Conservation (phyloP, 35 echinoderm and acorn worm species). For the Apostichopus japonicus region DNA sequence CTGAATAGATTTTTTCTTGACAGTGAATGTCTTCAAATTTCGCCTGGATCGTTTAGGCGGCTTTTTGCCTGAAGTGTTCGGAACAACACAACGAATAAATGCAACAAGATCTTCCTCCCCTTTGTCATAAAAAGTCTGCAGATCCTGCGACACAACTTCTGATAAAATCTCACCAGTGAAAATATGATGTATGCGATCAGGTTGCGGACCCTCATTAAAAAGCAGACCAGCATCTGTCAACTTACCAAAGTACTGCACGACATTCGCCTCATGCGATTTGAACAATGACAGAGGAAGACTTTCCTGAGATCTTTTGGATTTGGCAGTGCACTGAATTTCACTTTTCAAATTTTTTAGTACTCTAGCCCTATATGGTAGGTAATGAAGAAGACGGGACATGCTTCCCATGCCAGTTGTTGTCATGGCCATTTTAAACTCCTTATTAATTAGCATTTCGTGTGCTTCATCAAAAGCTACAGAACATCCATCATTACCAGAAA, state of each 20-base stretch:
- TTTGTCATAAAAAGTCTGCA: constrained; percentile 32
- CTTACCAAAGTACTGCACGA: constrained; percentile 24
- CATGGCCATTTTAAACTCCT: constrained; percentile 64
- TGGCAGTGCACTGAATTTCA: neutral
- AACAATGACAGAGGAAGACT: neutral
- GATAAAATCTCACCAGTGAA: neutral
- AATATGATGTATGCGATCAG: neutral
- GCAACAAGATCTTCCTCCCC: constrained; percentile 9
- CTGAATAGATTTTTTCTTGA: no score
- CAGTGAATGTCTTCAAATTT: constrained; percentile 48
- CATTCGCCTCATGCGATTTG: constrained; percentile 3
- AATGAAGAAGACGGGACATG: constrained; percentile 24
- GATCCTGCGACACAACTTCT: neutral
- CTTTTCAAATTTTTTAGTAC: neutral
- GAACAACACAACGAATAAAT: constrained; percentile 50
- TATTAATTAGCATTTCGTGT: constrained; percentile 75
- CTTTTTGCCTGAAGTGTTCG: neutral
- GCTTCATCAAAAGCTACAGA: constrained; percentile 75
- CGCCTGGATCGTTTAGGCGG: constrained; percentile 10
- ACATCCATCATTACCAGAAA: constrained; percentile 29
- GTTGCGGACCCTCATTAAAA: neutral
- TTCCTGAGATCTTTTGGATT: neutral
- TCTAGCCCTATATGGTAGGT: constrained; percentile 2
- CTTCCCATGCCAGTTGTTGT: constrained; percentile 23
- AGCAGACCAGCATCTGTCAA: neutral